A percentile compares a stretch with the other conserved stretches of the same genome.
These are phyloP conservation scores for Tiliacea aurago DNA, from an alignment of 2,888 invertebrate genomes.

Conservation along the genomic window DNA sequence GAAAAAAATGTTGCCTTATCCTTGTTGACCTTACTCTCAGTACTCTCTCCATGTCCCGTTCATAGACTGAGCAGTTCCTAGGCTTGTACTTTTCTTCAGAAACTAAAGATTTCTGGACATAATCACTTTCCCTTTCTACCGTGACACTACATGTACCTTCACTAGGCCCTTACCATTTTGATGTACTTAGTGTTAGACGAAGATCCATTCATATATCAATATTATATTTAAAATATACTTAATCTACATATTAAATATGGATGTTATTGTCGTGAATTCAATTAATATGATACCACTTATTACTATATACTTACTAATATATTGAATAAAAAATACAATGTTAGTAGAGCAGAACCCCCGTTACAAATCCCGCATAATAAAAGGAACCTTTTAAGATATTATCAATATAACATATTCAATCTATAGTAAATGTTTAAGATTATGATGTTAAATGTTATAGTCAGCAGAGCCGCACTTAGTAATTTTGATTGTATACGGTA, in stretches of 20 bases:
- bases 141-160: slow-evolving; percentile 27
- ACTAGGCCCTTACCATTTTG: slow-evolving; percentile 44
- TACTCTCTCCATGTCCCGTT: slow-evolving; percentile 11
- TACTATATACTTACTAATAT: slow-evolving; percentile 39
- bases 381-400: slow-evolving; percentile 40
- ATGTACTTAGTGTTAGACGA: slow-evolving; percentile 56
- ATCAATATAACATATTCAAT: slow-evolving; percentile 44
- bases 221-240: slow-evolving; percentile 52
- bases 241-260: slow-evolving; percentile 53
- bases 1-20: slow-evolving; percentile 68
- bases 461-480: slow-evolving; percentile 43
- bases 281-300: slow-evolving; percentile 49
- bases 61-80: slow-evolving; percentile 37
- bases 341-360: slow-evolving; percentile 56
- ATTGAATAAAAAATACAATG: slow-evolving; percentile 41
- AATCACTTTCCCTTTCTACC: slow-evolving; percentile 29
- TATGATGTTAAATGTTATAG: slow-evolving; percentile 58
- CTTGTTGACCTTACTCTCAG: slow-evolving; percentile 55
- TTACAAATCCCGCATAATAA: slow-evolving; percentile 29
- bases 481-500: slow-evolving; percentile 37
- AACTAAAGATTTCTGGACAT: slow-evolving; percentile 15
- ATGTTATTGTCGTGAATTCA: slow-evolving; percentile 63
- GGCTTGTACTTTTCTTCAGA: slow-evolving; percentile 21
- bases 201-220: slow-evolving; percentile 61
- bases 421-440: slow-evolving; percentile 56